Conservation (phyloP, 2,797 vertebrate species). For the Echeneis naucrates region DNA sequence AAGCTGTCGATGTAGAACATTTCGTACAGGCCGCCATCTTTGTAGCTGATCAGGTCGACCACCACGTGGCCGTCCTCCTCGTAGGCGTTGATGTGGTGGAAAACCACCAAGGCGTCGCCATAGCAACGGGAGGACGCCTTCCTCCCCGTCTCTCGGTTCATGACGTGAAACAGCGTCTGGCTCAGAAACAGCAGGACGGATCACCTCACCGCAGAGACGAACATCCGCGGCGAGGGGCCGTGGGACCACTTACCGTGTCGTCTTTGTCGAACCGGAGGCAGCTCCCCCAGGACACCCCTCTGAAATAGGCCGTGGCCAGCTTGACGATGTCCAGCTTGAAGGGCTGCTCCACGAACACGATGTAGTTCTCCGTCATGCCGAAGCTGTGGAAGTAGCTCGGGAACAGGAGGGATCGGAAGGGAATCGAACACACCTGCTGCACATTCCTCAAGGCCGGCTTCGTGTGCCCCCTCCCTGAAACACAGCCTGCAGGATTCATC, state of each 20-base stretch:
- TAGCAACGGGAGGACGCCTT: conserved; percentile 81
- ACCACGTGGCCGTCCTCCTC: conserved; percentile 89
- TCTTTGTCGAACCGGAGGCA: conserved; percentile 89
- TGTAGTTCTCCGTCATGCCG: conserved; percentile 91
- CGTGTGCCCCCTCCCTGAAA: conserved; percentile 68
- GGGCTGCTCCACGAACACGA: conserved; percentile 94
- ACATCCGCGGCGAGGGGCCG: no score
- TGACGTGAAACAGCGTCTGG: conserved; percentile 91
- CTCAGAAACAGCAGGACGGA: neutral
- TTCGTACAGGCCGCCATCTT: conserved; percentile 89
- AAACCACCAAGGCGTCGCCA: conserved; percentile 87
- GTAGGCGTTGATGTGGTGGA: conserved; percentile 95
- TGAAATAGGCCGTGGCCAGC: conserved; percentile 91
- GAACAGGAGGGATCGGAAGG: conserved; percentile 85
- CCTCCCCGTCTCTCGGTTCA: conserved; percentile 88
- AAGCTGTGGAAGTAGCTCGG: conserved; percentile 98
- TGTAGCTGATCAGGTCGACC: conserved; percentile 89
- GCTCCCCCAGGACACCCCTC: conserved; percentile 90
- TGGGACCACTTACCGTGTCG: conserved; percentile 81
- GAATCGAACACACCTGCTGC: conserved; percentile 88
- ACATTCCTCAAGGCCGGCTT: conserved; percentile 80
- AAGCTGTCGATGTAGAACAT: conserved; percentile 93
- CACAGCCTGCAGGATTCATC: no score
- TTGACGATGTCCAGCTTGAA: conserved; percentile 90
- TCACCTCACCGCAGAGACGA: no score